phyloP scores from a whole-genome alignment of 2,797 vertebrate genomes.

The Pangasius djambal region DNA sequence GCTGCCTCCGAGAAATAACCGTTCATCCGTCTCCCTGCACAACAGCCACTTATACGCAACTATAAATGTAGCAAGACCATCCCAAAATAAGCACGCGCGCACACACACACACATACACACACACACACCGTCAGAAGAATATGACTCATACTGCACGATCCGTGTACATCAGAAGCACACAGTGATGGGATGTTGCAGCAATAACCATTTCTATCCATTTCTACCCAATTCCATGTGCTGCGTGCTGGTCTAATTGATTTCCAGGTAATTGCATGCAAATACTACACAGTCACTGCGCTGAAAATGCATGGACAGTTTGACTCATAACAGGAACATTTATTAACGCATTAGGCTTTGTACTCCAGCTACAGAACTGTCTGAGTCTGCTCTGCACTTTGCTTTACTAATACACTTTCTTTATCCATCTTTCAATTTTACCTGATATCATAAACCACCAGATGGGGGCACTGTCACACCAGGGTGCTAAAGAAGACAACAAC shows the following conservation, averaged over 20 bases:
- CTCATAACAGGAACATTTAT: not conserved
- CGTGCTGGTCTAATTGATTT: not conserved
- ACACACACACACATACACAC: slow-evolving; percentile 39
- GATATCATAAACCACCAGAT: slow-evolving; percentile 20
- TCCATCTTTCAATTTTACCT: not conserved
- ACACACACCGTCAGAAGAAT: slow-evolving; percentile 36
- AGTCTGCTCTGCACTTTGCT: not conserved
- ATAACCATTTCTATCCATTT: not conserved
- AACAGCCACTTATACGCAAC: slow-evolving; percentile 61
- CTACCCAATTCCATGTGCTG: not conserved
- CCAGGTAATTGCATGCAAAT: not conserved
- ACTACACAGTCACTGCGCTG: not conserved
- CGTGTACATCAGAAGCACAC: slow-evolving; percentile 27
- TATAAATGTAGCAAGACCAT: slow-evolving; percentile 53
- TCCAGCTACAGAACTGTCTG: not conserved
- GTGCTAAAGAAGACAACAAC: not conserved
- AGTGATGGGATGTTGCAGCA: not conserved
- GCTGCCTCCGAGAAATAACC: slow-evolving; percentile 63
- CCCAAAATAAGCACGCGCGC: slow-evolving; percentile 55
- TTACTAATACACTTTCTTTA: not conserved
- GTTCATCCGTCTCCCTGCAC: slow-evolving; percentile 59
- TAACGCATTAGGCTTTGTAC: no score
- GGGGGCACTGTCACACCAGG: slow-evolving; percentile 37
- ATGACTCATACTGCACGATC: slow-evolving; percentile 53
- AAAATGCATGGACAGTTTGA: not conserved